Percentiles rank a stretch among this genome's conserved stretches.
phyloP scores from a whole-genome alignment of 2,888 invertebrate genomes.

The Microplitis deprimator region DNA sequence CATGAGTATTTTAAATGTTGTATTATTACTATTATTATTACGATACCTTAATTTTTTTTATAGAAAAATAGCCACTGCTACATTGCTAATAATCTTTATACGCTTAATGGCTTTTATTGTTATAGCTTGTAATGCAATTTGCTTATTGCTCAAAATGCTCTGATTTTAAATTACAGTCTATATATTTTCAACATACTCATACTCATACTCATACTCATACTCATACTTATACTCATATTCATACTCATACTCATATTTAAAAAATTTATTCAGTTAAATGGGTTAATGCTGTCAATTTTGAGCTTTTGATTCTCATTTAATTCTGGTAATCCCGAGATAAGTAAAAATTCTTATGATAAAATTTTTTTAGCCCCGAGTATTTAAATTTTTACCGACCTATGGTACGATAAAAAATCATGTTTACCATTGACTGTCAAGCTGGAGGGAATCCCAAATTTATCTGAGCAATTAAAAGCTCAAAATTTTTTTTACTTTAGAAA shows the following conservation, averaged over 20 bases:
- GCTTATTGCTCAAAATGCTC: not conserved
- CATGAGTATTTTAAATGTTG: not conserved
- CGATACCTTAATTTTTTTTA: not conserved
- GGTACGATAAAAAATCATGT: not conserved
- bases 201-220: not conserved
- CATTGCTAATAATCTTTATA: not conserved
- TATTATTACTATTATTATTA: not conserved
- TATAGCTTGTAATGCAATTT: not conserved
- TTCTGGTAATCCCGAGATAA: not conserved
- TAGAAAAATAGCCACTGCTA: not conserved
- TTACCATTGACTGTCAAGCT: not conserved
- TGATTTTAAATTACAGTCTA: not conserved
- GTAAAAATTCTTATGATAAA: not conserved
- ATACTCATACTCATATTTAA: not conserved
- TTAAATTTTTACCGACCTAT: not conserved
- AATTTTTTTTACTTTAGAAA: too few relatives aligned
- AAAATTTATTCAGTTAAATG: too few relatives aligned
- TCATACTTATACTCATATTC: not conserved
- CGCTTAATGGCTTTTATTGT: not conserved
- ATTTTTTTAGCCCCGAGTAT: not conserved
- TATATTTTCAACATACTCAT: not conserved
- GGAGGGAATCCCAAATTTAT: not conserved
- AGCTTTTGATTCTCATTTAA: not conserved
- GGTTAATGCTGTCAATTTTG: too few relatives aligned
- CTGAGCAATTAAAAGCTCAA: not conserved